Evolutionary conservation across 2,797 vertebrate genomes (phyloP).

Genomic region (Typhlichthys subterraneus): DNA sequence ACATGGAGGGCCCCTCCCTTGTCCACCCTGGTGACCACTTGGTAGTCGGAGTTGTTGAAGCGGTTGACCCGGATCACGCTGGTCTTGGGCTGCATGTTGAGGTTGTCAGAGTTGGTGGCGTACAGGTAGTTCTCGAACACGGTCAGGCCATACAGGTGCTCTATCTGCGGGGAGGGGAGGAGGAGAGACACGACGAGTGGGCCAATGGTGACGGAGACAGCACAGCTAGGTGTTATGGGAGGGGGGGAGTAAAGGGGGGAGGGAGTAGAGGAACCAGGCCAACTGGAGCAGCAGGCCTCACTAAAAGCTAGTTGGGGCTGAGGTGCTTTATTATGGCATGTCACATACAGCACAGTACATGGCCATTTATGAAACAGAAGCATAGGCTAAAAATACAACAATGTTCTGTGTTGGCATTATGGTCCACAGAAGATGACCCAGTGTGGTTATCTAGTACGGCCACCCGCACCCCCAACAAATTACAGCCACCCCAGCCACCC

Average conservation of each 20-base stretch:
- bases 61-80: slow-evolving; percentile 94
- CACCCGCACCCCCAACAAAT: not conserved
- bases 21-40: slow-evolving; percentile 93
- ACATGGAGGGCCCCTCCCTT: slow-evolving; percentile 95
- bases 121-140: slow-evolving; percentile 98
- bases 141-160: slow-evolving; percentile 92
- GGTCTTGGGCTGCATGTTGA: slow-evolving; percentile 94
- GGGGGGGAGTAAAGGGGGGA: not conserved
- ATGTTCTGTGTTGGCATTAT: not conserved
- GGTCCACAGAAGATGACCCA: not conserved
- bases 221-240: too few relatives aligned
- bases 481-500: not conserved
- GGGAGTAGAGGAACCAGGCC: not conserved
- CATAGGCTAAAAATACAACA: too few relatives aligned
- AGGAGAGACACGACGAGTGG: not conserved
- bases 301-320: too few relatives aligned
- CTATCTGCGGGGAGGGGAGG: slow-evolving; percentile 78
- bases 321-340: too few relatives aligned
- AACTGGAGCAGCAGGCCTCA: not conserved
- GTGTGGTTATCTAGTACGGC: not conserved
- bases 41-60: slow-evolving; percentile 95
- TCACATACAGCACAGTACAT: too few relatives aligned
- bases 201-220: not conserved
- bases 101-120: slow-evolving; percentile 95
- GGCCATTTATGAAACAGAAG: too few relatives aligned